Evolutionary conservation across 2,888 invertebrate species (phyloP), one percentile per base, ranked within the genome.

Genomic region (Arrhopalites spinosus): DNA sequence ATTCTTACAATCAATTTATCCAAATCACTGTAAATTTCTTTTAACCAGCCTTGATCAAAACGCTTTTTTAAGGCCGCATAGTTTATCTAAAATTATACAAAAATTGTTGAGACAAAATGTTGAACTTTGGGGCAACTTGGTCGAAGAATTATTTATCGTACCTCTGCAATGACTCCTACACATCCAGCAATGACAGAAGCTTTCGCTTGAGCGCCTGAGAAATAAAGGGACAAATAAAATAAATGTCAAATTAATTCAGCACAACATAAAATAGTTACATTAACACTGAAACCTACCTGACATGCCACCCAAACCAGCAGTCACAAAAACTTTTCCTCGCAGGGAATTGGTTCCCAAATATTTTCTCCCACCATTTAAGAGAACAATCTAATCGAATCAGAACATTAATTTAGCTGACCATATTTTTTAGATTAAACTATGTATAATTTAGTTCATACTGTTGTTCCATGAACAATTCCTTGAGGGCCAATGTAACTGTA

Each of bases 401-500:
- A 50, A n/a, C 3, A 50, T 50, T 50, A 15, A 50, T 13, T 50
- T 36, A 36, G 8, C 3, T 50, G 50, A 50, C 50, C 15, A 15
- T 45, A 50, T n/a, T 50, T 50, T 50, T 50, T 17, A 15, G 3
- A 50, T 45, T 8, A 15, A n/a, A 50, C 3, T n/a, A 17, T 50
- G 7, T 5, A 15, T 8, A n/a, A 8, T 50, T 50, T 17, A 50
- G 7, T 13, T 2, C 15, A 50, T 84, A 89, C 89, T 76, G 88
- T 88, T 3, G 90, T 90, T 30, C 90, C 90, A 83, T 90, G 90
- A 15, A 90, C 90, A 77, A 90, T 90, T 23, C 90, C 90, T 83
- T 90, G 90, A 11, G 90, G 89, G 7, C 90, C 90, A 80, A 90
- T 90, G 84, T 90, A 90, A 80, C 89, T 89, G 83, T 87, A 90